Evolutionary conservation across 2,113 vertebrate species (phyloP), one percentile per base, ranked within the genome.

Genomic region (Oriolus oriolus): DNA sequence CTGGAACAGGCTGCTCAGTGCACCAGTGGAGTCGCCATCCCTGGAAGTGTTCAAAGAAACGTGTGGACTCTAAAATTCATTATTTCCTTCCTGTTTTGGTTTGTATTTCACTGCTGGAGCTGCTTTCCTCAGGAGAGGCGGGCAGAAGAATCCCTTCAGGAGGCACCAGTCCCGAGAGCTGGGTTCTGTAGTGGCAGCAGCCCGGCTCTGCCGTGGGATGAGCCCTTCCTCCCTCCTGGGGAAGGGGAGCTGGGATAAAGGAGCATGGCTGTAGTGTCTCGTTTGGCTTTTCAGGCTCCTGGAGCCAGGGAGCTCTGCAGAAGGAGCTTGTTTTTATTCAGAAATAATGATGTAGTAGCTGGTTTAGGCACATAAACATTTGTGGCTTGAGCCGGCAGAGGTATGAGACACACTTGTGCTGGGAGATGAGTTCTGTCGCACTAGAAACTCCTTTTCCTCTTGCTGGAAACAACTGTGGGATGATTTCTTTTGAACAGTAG

Each of bases 231-330:
- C 41, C 39, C 27, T 52, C 37, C 47, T 0, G 3, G 41, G 61
- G 39, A 47, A 37, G 69, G 52, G 20, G 52, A 70, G 45, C n/a
- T n/a, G 15, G 35, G 30, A 75, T 16, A 5, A 31, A 28, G 64
- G 23, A 9, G 3, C 1, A 1, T 35, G 61, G 11, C 8, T 39
- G 50, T 0, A 2, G 20, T 52, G 26, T 39, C 87, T 17, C 0
- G 0, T 17, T 49, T 47, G 42, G n/a, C 30, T n/a, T 66, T 61
- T 65, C 1, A 5, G 27, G 52, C 33, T 81, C 26, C 28, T 23
- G 31, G 45, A 45, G 33, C 11, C 20, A 13, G 9, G 35, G 49
- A n/a, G 21, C 59, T 69, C 39, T 44, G 57, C 70, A 73, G 85
- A 87, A 78, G 33, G 22, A 71, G 17, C 35, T 87, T 79, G 30